A percentile compares a stretch with the other conserved stretches of the same genome.
phyloP scores from a whole-genome alignment of 2,888 invertebrate genomes.

The Sesia apiformis region DNA sequence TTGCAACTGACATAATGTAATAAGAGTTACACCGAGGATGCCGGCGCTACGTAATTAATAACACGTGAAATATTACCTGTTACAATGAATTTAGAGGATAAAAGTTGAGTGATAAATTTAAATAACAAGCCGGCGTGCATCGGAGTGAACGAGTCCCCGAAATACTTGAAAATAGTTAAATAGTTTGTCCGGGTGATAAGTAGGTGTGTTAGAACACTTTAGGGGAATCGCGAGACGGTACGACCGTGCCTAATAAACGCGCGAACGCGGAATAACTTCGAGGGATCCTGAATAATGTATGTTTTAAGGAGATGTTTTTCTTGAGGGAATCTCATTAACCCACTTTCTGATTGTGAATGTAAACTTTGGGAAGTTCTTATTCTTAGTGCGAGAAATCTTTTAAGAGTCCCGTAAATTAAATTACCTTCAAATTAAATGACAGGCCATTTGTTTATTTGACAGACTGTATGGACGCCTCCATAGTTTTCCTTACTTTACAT shows the following conservation, averaged over 20 bases:
- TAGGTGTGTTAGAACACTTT: slow-evolving; percentile 47
- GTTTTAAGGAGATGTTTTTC: slow-evolving; percentile 74
- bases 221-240: slow-evolving; percentile 59
- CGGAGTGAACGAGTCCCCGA: slow-evolving; percentile 37
- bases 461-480: background rate
- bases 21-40: slow-evolving; percentile 72
- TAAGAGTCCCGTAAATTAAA: slow-evolving; percentile 54
- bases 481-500: background rate
- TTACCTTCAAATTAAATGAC: slow-evolving; percentile 35
- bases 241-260: slow-evolving; percentile 66
- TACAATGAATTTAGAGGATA: slow-evolving; percentile 71
- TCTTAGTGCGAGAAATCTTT: slow-evolving; percentile 54
- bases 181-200: slow-evolving; percentile 65
- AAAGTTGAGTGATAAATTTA: slow-evolving; percentile 75
- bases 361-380: slow-evolving; percentile 63
- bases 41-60: slow-evolving; percentile 70
- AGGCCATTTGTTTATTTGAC: background rate
- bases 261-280: slow-evolving; percentile 70
- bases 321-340: slow-evolving; percentile 73
- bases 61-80: slow-evolving; percentile 73
- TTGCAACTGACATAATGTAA: slow-evolving; percentile 74
- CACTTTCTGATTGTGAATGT: slow-evolving; percentile 70
- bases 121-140: slow-evolving; percentile 57
- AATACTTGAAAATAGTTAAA: slow-evolving; percentile 70
- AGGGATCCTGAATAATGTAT: slow-evolving; percentile 72